Conservation (phyloP, 2,113 vertebrate species). For the Arizona elegans region DNA sequence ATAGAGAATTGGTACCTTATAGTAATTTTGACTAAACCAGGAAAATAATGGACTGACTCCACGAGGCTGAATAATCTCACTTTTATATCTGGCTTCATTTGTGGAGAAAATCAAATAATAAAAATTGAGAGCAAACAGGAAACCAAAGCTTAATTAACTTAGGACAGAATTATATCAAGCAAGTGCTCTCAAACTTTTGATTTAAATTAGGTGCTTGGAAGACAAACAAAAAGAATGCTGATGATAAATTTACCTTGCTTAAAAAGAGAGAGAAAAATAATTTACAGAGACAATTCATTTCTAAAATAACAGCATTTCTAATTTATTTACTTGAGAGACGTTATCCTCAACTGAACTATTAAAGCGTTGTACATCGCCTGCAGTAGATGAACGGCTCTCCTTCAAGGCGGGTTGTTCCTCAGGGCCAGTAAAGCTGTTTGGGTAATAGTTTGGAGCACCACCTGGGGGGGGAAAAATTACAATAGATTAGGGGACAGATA, state of each 20-base stretch:
- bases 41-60: background rate
- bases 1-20: background rate
- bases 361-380: slow-evolving; percentile 80
- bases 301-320: background rate
- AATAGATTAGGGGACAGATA: background rate
- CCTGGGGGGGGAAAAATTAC: slow-evolving; percentile 63
- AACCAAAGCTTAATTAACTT: background rate
- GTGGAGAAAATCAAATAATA: background rate
- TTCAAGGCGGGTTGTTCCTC: slow-evolving; percentile 64
- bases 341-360: slow-evolving; percentile 86
- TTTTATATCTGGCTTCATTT: background rate
- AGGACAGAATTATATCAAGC: background rate
- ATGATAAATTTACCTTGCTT: background rate
- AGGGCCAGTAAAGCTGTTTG: slow-evolving; percentile 92
- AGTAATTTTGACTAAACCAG: background rate
- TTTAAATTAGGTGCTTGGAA: background rate
- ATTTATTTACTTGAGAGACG: slow-evolving; percentile 80
- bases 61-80: background rate
- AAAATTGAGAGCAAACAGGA: background rate
- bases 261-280: background rate
- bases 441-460: slow-evolving; percentile 93
- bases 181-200: background rate
- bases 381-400: slow-evolving; percentile 64
- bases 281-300: background rate
- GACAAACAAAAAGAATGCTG: background rate